phyloP scores from a whole-genome alignment of 2,888 invertebrate genomes.

The Fragum fragum region DNA sequence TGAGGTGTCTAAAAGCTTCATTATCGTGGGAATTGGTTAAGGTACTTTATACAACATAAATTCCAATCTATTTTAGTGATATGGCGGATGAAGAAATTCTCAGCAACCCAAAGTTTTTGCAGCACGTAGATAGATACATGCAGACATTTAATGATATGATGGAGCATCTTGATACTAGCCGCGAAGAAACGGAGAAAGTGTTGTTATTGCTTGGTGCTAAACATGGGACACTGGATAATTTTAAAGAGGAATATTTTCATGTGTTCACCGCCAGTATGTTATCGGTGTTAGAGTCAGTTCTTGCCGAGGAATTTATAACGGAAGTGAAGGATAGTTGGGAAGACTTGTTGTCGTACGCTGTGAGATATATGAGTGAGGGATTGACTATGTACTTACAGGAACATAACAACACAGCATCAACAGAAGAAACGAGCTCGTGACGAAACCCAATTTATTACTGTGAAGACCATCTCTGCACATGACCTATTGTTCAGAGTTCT shows the following conservation, averaged over 20 bases:
- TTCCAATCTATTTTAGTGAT: conserved; percentile 46
- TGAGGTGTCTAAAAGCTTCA: too few relatives aligned
- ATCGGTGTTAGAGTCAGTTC: conserved; percentile 78
- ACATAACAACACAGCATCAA: conserved; percentile 8
- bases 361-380: conserved; percentile 70
- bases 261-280: conserved; percentile 78
- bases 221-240: conserved; percentile 78
- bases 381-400: conserved; percentile 57
- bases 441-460: too few relatives aligned
- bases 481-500: too few relatives aligned
- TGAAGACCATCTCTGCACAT: too few relatives aligned
- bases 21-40: background rate
- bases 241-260: conserved; percentile 77
- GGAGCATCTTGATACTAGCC: conserved; percentile 74
- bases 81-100: conserved; percentile 70
- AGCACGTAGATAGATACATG: conserved; percentile 80
- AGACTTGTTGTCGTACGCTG: conserved; percentile 75
- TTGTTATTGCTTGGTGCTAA: conserved; percentile 81
- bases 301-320: conserved; percentile 82
- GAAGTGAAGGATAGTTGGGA: conserved; percentile 81
- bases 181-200: conserved; percentile 68
- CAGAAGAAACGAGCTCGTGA: background rate
- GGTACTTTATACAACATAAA: too few relatives aligned
- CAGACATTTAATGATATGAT: conserved; percentile 73
- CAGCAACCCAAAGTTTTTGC: conserved; percentile 62